Conservation (phyloP, 2,888 invertebrate genomes). For the Drosophila kuntzei region DNA sequence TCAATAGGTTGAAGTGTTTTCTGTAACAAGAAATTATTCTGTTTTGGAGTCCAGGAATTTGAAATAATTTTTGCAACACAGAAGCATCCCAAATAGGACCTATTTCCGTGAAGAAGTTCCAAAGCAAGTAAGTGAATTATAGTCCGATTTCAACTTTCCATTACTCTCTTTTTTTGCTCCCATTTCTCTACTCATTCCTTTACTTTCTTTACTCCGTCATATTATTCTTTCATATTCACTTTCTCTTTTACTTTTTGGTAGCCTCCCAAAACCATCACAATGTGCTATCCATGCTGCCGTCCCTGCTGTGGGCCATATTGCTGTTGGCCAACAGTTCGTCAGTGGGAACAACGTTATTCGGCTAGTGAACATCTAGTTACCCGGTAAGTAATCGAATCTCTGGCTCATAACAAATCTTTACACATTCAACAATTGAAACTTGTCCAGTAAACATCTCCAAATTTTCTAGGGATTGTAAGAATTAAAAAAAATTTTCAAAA, state of each 20-base stretch:
- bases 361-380: constrained; percentile 11
- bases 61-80: background rate
- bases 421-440: background rate
- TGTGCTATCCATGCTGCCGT: constrained; percentile 4
- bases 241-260: background rate
- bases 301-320: constrained; percentile 1
- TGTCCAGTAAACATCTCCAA: background rate
- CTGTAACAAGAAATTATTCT: background rate
- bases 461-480: background rate
- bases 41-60: background rate
- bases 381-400: background rate
- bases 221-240: too few species aligned
- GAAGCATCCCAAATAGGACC: background rate
- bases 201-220: background rate
- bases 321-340: constrained; percentile 4
- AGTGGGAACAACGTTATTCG: constrained; percentile 1
- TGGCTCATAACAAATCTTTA: background rate
- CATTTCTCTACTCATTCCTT: background rate
- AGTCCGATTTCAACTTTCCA: too few species aligned
- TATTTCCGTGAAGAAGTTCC: background rate
- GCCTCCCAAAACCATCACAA: background rate
- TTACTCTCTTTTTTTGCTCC: background rate
- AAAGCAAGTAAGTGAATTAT: background rate
- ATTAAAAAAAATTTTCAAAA: background rate
- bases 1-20: background rate